phyloP scores from a whole-genome alignment of 2,113 vertebrate species.

The Malurus cyaneus region DNA sequence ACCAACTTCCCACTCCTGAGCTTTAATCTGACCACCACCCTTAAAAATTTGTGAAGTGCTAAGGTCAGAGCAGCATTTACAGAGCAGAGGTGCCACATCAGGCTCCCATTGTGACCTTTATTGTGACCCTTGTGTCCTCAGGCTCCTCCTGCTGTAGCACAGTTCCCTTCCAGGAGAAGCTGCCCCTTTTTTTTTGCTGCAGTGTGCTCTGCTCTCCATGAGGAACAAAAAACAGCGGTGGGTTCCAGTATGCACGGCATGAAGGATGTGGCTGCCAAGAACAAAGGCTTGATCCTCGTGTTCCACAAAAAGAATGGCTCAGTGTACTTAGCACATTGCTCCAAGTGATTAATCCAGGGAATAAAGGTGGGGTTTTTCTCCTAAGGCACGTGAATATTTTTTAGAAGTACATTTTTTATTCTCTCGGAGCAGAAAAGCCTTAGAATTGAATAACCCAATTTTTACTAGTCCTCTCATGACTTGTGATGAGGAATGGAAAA shows the following conservation, averaged over 20 bases:
- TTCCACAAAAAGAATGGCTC: constrained; percentile 30
- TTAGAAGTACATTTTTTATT: neutral
- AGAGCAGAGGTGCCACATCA: neutral
- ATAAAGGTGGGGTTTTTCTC: neutral
- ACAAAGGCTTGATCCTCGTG: neutral
- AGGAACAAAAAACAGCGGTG: neutral
- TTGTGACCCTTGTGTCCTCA: neutral
- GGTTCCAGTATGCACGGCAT: constrained; percentile 28
- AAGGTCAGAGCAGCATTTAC: neutral
- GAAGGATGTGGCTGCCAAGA: constrained; percentile 39
- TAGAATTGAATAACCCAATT: neutral
- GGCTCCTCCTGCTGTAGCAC: neutral
- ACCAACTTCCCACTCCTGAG: neutral
- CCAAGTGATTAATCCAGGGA: neutral
- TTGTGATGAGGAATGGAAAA: constrained; percentile 12
- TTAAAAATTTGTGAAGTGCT: neutral
- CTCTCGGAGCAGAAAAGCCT: neutral
- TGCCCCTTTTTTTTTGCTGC: neutral
- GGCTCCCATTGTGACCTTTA: neutral
- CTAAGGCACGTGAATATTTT: neutral
- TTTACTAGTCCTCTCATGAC: neutral
- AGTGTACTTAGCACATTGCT: constrained; percentile 16
- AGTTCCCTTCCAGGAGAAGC: neutral
- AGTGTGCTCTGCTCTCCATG: neutral
- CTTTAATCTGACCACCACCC: neutral